Base-by-base conservation (phyloP, 1,140 invertebrate species). In the Archivesica marissinica region DNA sequence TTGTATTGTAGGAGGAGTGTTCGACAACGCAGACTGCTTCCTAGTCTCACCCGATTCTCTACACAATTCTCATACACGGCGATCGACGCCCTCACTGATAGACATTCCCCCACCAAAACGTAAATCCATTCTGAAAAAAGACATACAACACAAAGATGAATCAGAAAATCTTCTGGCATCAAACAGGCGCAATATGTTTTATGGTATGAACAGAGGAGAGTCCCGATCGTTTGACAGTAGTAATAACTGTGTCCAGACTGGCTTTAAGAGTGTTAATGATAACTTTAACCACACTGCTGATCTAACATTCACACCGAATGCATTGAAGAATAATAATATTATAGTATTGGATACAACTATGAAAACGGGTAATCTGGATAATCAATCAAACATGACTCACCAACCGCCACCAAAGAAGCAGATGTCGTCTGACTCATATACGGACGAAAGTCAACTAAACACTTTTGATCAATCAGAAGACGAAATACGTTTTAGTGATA, bases 91-190 rank as follows among this genome's bases (percentile, higher is more conserved):
- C 1, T 88, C 88, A 28, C 79, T 89, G 9, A 41, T 88, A 4
- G 87, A 90, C 47, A 72, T 85, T 56, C 86, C 87, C 47, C 85
- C 89, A 6, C 50, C 86, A 41, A 92, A 92, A 84, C 93, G 93
- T 64, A 97, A 97, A 93, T 97, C 96, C 81, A 97, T 97, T 91
- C 93, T 97, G 88, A 97, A 97, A 94, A 96, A 96, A 92, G 96
- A 97, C 89, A 95, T 93, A 87, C 94, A 70, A 23, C 87, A 90
- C 39, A 95, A 96, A 92, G 96, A 96, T 33, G 97, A 97, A 93
- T 97, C 96, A 78, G 96, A 97, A 93, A 96, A 97, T 87, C 94
- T 97, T 41, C 78, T 89, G 39, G 75, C 78, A 50, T 77, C 85
- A 30, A 74, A 80, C 38, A 56, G 30, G 28, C 61, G 52, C 23